Base-by-base conservation (phyloP, 2,888 invertebrate species). In the Noctua fimbriata region DNA sequence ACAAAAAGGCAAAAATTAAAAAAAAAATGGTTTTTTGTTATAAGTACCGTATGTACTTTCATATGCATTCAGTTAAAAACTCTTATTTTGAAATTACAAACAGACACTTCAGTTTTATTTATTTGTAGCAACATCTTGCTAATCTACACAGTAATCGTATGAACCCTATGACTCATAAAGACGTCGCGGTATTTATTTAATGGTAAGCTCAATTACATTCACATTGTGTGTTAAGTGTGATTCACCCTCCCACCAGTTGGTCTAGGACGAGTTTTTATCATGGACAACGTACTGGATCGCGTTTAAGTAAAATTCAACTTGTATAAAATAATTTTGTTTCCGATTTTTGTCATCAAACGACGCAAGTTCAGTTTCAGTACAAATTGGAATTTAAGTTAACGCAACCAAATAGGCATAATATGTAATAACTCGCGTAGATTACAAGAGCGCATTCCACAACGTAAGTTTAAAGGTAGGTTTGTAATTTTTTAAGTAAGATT, bases 211-310 rank as follows among this genome's bases (percentile, higher is more conserved):
- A 12, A 55, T 32, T 49, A 66, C 21, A 60, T 49, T 71, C 21
- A n/a, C 5, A 60, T 69, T 21, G 49, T 41, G 28, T 28, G 10
- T 47, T 32, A 52, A 49, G 21, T 18, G 7, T 71, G 81, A 80
- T 36, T 81, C 79, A 81, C 28, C 10, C 7, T 28, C 24, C 28
- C 73, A 72, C 55, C 55, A 65, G 47, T 32, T 44, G 47, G 73
- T 66, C 21, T 21, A 65, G 32, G 10, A 5, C 60, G 7, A 60
- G 60, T 16, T 32, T 32, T 65, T 32, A 65, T 65, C 63, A 32
- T 10, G 0, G 21, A 63, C 63, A 63, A 32, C 18, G 32, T 18
- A 9, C 1, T 7, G 0, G 7, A 60, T 16, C 28, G 16, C 7
- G 16, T 60, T 2, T 16, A 6, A 28, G 16, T 60, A 28, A 60